These are phyloP conservation scores for Pachyrhynchus sulphureomaculatus DNA, from an alignment of 1,140 invertebrate genomes.

Conservation along the genomic window DNA sequence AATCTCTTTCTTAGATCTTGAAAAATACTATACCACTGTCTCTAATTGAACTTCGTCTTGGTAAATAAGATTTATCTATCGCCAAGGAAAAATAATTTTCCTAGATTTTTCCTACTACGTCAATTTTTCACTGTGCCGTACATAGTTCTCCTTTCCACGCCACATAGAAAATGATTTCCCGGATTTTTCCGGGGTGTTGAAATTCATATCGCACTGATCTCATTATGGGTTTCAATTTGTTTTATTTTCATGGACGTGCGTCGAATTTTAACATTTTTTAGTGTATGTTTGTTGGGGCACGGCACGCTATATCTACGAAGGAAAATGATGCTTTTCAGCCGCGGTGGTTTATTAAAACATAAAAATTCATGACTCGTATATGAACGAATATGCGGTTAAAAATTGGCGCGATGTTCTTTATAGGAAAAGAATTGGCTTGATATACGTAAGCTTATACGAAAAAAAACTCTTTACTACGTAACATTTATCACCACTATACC, in stretches of 20 bases:
- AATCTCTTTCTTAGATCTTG: too few relatives aligned
- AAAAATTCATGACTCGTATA: too few relatives aligned
- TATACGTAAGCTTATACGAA: too few relatives aligned
- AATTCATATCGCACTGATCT: constrained; percentile 29
- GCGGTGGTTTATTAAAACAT: constrained; percentile 7
- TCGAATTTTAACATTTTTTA: constrained; percentile 15
- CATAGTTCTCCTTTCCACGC: constrained; percentile 8
- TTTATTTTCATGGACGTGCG: constrained; percentile 22
- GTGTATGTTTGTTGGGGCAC: constrained; percentile 2
- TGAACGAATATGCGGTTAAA: too few relatives aligned
- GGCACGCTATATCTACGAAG: constrained; percentile 1
- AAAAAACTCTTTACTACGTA: too few relatives aligned
- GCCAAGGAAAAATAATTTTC: too few relatives aligned
- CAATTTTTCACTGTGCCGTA: constrained; percentile 15
- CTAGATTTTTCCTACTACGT: constrained; percentile 13
- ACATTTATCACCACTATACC: too few relatives aligned
- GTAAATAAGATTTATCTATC: too few relatives aligned
- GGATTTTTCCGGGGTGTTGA: constrained; percentile 22
- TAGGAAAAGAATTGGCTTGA: too few relatives aligned
- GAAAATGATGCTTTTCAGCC: constrained; percentile 7
- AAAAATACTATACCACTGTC: too few relatives aligned
- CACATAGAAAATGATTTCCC: constrained; percentile 12
- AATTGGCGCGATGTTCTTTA: not conserved
- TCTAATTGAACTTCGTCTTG: too few relatives aligned
- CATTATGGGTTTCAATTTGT: constrained; percentile 31